Base-by-base conservation (phyloP, 2,888 invertebrate species). In the Tetheella fluctuosa region DNA sequence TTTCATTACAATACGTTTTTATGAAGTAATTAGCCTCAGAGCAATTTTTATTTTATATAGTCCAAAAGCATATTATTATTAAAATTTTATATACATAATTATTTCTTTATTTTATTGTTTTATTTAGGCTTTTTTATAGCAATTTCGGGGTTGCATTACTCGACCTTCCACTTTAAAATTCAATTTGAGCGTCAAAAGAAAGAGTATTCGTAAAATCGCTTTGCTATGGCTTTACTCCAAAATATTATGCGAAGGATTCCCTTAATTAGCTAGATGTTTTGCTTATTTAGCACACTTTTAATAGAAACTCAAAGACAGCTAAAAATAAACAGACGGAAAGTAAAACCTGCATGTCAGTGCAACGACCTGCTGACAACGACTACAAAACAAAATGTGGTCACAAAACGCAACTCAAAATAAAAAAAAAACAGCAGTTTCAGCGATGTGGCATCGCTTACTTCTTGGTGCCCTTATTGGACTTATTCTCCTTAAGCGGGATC, bases 401-500 rank as follows among this genome's bases (percentile, higher is more conserved):
- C 7, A 10, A 39, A 39, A n/a, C n/a, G 39, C 48, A 48, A 48
- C n/a, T n/a, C n/a, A 15, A 20, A 17, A 48, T 5, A 10, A 20
- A 1, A 2, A 10, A 7, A 0, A 20, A 48, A 20, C 17, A 20
- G 17, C 42, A 0, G 10, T n/a, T 8, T 20, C 2, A 20, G 48
- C 20, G 20, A n/a, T 20, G 17, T 20, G 0, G 10, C 1, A 20
- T 6, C n/a, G 34, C 64, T 76, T 76, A 86, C 69, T 87, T 86
- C 64, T 81, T 87, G 0, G 71, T 58, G 17, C 68, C 61, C 61
- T 83, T 84, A 64, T 71, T 74, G 0, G 71, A 59, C 20, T 82
- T 81, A 59, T 76, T 77, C 48, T 83, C 84, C 64, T 83, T 82
- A 2, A 81, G 68, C n/a, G 89, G 89, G 37, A 89, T 88, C 89